Evolutionary conservation across 2,888 invertebrate species (phyloP).

Genomic region (Hymenopus coronatus): DNA sequence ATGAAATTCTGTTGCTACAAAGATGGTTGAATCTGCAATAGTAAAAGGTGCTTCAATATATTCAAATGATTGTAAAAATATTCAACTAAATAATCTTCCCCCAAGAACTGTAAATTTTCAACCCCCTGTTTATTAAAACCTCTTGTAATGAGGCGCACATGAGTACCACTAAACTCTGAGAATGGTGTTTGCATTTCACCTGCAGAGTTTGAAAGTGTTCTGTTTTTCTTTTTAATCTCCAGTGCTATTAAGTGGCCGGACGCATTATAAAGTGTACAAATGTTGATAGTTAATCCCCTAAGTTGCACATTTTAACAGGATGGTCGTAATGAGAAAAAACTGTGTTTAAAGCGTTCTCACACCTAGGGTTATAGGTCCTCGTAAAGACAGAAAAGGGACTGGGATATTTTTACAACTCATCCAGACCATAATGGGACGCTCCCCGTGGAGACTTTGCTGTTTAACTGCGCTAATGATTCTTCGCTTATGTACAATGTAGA

Average conservation of each 20-base stretch:
- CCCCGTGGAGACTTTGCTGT: constrained; percentile 3
- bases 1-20: too few species aligned
- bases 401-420: constrained; percentile 22
- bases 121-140: too few species aligned
- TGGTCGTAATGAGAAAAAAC: neutral
- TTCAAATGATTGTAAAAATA: too few species aligned
- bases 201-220: neutral
- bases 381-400: neutral
- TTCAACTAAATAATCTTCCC: too few species aligned
- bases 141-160: too few species aligned
- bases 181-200: neutral
- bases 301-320: neutral
- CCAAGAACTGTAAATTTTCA: too few species aligned
- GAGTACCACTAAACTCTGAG: too few species aligned
- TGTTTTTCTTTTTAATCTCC: neutral
- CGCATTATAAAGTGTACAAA: neutral
- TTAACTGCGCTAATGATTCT: constrained; percentile 22
- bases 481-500: constrained; percentile 20
- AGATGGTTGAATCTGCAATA: too few species aligned
- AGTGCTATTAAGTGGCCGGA: neutral
- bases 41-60: too few species aligned
- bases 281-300: neutral
- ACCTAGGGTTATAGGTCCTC: neutral
- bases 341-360: neutral
- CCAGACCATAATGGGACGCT: constrained; percentile 1